Evolutionary conservation across 2,888 invertebrate genomes (phyloP), one percentile per base, ranked within the genome.

Genomic region (Leucophora obtusa): DNA sequence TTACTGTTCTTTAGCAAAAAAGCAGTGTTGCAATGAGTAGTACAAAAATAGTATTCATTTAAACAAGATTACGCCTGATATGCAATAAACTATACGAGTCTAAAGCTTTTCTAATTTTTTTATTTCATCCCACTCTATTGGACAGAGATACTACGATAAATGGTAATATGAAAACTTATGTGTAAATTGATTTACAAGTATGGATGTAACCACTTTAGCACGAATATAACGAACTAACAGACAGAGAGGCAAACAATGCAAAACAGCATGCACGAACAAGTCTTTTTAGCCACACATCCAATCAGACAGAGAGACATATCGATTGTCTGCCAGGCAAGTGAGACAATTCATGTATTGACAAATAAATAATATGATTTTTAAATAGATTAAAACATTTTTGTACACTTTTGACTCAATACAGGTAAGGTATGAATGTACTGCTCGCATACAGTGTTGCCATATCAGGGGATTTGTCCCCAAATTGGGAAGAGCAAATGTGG

Each of bases 131-230:
- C 28, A 28, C 28, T 28, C 28, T 28, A 28, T 28, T 28, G 28
- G 28, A 28, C 28, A 28, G 28, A 28, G 5, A 28, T 28, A 28
- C 28, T 28, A 28, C 28, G 28, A 28, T 28, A 43, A 43, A 47
- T 47, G 43, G 43, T 28, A 28, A 28, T 6, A 28, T 28, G 6
- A 11, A 38, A 38, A 59, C 15, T 24, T 24, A 53, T 35, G 21
- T 56, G 24, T 54, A 56, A 72, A 77, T 72, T 71, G 50, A 72
- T 43, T 62, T 66, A 33, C 50, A 71, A 75, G 38, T 74, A 51
- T 75, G 79, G 21, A 50, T 56, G 54, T 54, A 33, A 66, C 38
- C 51, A 80, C 75, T 80, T 80, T 59, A 80, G 63, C 76, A 76
- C 72, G 76, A 76, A 71, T 66, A 71, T 71, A 56, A 28, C n/a